Conservation (phyloP, 37 sponge, comb jelly and placozoan genomes). For the Oscarella lobularis region DNA sequence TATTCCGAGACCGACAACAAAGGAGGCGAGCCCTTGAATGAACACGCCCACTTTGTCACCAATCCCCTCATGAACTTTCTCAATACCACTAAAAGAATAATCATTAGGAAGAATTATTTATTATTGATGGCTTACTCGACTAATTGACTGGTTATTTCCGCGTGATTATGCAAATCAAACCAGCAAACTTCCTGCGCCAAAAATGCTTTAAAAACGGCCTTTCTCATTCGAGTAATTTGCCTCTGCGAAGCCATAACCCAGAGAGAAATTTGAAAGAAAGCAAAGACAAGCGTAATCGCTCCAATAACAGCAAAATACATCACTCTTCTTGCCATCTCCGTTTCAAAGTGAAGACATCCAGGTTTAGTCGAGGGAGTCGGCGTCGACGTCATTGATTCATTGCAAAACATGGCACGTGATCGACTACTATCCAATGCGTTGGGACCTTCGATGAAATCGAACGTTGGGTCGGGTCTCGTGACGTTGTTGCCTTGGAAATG, state of each 20-base stretch:
- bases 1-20: conserved; percentile 54
- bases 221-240: background rate
- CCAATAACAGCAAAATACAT: background rate
- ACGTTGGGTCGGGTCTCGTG: background rate
- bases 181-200: background rate
- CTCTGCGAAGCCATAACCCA: background rate
- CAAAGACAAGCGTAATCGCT: background rate
- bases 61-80: conserved; percentile 88
- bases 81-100: conserved; percentile 56
- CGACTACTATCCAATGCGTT: background rate
- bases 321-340: background rate
- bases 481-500: background rate
- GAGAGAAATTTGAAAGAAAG: background rate
- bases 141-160: background rate
- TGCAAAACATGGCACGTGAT: background rate
- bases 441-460: background rate
- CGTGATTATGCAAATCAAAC: background rate
- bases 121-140: background rate
- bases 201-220: background rate
- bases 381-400: background rate
- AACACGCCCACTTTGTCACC: conserved; percentile 77
- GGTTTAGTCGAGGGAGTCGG: no score
- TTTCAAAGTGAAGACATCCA: background rate
- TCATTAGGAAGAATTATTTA: no score
- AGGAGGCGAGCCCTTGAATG: conserved; percentile 48